phyloP scores from a whole-genome alignment of 1,140 invertebrate species.

The Monomorium pharaonis region DNA sequence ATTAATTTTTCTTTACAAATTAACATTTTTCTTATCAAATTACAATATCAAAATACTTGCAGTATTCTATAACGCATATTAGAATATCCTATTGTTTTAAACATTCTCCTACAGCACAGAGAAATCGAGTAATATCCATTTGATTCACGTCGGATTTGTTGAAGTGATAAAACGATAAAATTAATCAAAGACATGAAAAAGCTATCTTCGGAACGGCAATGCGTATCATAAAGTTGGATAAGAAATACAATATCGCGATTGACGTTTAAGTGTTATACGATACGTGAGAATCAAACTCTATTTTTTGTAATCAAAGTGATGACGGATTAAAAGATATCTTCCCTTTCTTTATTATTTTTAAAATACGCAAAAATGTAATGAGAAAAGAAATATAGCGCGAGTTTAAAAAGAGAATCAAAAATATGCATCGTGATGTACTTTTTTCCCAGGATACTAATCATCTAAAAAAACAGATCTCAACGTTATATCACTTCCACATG shows the following conservation, averaged over 20 bases:
- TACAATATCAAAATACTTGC: not conserved
- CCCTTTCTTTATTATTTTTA: not conserved
- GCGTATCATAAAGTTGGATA: not conserved
- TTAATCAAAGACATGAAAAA: slow-evolving; percentile 35
- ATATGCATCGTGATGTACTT: slow-evolving; percentile 28
- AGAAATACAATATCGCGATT: slow-evolving; percentile 14
- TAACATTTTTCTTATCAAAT: not conserved
- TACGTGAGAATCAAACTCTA: not conserved
- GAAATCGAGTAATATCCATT: not conserved
- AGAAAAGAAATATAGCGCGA: not conserved
- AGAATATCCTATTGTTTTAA: not conserved
- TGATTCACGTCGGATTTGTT: not conserved
- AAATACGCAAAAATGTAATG: not conserved
- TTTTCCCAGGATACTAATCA: not conserved
- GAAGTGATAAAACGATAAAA: slow-evolving; percentile 35
- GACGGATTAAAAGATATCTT: not conserved
- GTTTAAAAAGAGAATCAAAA: slow-evolving; percentile 11
- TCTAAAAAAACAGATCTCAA: slow-evolving; percentile 37
- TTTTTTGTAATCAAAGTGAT: not conserved
- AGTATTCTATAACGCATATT: not conserved
- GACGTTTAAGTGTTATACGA: slow-evolving; percentile 6
- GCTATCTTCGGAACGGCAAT: not conserved
- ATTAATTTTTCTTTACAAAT: not conserved
- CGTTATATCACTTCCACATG: slow-evolving; percentile 58
- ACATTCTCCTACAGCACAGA: not conserved